Evolutionary conservation across 2,888 invertebrate genomes (phyloP).

Genomic region (Sinopyrophorus schimmeli): DNA sequence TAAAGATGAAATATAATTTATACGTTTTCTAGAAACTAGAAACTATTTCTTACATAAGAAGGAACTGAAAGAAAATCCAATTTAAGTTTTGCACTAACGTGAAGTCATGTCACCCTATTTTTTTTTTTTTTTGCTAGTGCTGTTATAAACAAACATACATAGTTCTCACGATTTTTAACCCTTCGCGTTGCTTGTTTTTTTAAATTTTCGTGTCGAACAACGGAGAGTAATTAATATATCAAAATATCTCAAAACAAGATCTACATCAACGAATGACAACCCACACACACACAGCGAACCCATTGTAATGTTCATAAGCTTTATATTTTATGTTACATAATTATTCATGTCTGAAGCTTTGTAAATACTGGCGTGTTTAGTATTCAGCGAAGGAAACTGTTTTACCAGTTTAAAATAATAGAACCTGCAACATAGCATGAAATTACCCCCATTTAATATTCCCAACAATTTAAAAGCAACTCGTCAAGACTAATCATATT

Average conservation of each 20-base stretch:
- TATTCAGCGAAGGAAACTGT: constrained; percentile 1
- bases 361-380: constrained; percentile 1
- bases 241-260: background rate
- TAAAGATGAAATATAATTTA: constrained; percentile 38
- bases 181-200: no score
- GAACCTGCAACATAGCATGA: background rate
- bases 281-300: constrained; percentile 6
- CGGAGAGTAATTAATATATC: background rate
- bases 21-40: constrained; percentile 23
- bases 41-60: constrained; percentile 1
- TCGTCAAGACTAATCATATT: constrained; percentile 2
- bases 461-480: constrained; percentile 6
- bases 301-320: constrained; percentile 3
- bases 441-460: constrained; percentile 6
- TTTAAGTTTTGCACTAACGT: background rate
- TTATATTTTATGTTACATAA: constrained; percentile 7
- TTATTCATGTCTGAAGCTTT: background rate
- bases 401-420: background rate
- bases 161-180: no score
- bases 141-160: background rate
- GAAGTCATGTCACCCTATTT: background rate
- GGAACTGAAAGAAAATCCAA: background rate
- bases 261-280: constrained; percentile 3
- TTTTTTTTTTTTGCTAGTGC: background rate
- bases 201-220: background rate